A percentile compares a stretch with the other conserved stretches of the same genome.
Evolutionary conservation across 2,113 vertebrate species (phyloP).

Genomic region (Chrysemys picta): DNA sequence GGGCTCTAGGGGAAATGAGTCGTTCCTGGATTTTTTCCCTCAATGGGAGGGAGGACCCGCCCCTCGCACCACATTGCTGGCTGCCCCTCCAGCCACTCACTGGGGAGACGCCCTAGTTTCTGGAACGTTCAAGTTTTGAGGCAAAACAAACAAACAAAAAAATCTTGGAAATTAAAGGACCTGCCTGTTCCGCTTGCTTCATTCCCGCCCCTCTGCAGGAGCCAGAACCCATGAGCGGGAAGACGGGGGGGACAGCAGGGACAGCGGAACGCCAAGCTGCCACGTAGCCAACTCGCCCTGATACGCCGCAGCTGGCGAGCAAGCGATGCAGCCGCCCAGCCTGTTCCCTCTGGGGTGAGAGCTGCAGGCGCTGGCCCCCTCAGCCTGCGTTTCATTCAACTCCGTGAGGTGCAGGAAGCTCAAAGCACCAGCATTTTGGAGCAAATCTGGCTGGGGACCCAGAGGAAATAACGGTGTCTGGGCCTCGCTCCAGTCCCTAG

Average conservation of each 20-base stretch:
- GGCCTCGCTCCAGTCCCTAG: neutral
- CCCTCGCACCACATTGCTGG: neutral
- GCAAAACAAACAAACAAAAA: neutral
- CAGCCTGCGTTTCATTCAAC: neutral
- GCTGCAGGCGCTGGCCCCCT: neutral
- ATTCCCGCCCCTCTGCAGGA: neutral
- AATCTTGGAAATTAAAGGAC: neutral
- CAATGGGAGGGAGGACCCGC: neutral
- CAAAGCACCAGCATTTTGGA: neutral
- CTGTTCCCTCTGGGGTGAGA: neutral
- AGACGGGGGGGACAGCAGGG: neutral
- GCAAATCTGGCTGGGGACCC: neutral
- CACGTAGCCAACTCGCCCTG: neutral
- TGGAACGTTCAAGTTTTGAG: neutral
- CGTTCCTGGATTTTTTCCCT: neutral
- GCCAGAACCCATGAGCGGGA: neutral
- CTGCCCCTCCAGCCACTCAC: neutral
- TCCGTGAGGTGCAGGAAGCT: neutral
- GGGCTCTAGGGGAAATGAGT: neutral
- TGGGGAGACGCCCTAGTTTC: neutral
- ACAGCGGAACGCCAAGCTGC: neutral
- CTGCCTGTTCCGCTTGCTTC: neutral
- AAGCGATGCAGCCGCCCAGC: neutral
- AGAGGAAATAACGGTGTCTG: neutral
- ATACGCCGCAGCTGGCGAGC: neutral